Conservation (phyloP, 23 tunicate species). For the Corella eumyota region DNA sequence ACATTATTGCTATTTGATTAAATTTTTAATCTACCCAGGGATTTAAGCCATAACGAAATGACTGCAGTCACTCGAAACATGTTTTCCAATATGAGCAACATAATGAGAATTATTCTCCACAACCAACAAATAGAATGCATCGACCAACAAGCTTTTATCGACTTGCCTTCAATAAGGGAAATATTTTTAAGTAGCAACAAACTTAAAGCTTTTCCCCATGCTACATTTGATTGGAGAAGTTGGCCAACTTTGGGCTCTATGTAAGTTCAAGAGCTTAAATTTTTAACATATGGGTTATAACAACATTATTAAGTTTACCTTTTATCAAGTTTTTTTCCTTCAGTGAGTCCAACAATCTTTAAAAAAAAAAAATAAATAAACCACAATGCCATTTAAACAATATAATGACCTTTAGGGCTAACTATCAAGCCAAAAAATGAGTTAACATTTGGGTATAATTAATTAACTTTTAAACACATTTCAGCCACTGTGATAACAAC, state of each 20-base stretch:
- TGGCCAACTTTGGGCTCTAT: constrained; percentile 10
- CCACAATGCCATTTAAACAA: too few species aligned
- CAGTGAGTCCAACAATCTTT: too few species aligned
- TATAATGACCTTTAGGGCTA: too few species aligned
- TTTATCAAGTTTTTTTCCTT: too few species aligned
- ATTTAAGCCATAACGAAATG: constrained; percentile 23
- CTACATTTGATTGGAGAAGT: constrained; percentile 15
- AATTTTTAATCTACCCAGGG: background rate
- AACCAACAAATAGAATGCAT: constrained; percentile 17
- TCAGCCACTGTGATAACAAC: constrained; percentile 26
- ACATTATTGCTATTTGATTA: too few species aligned
- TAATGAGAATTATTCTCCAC: constrained; percentile 12
- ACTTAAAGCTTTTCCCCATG: constrained; percentile 16
- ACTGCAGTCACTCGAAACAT: constrained; percentile 2
- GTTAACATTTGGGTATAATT: too few species aligned
- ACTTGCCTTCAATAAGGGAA: constrained; percentile 5
- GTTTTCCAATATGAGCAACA: constrained; percentile 3
- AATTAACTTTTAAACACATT: too few species aligned
- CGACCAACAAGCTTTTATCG: constrained; percentile 14
- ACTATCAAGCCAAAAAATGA: too few species aligned
- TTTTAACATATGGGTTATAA: background rate
- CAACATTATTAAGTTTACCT: background rate
- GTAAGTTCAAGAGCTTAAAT: constrained; percentile 4
- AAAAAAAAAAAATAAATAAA: too few species aligned
- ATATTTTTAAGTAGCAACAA: constrained; percentile 9